Evolutionary conservation across 2,888 invertebrate genomes (phyloP), one percentile per base, ranked within the genome.

Genomic region (Parascotia fuliginaria): DNA sequence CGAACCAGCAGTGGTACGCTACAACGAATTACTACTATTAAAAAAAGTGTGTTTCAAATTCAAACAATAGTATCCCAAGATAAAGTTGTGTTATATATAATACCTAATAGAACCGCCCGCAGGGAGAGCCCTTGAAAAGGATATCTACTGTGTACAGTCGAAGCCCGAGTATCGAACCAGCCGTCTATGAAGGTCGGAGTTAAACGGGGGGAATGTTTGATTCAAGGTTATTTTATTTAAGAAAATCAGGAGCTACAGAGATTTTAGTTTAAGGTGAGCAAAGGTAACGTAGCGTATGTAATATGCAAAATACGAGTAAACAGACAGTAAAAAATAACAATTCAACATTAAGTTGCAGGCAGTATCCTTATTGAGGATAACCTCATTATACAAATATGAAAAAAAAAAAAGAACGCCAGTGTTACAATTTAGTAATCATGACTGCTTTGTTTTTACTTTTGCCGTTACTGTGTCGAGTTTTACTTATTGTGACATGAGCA

Each of bases 81-180:
- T 69, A 65, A 59, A 67, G 59, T 66, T 58, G 34, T 62, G 62
- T 63, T 55, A 55, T 65, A 22, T 44, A n/a, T 33, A n/a, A n/a
- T n/a, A n/a, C n/a, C n/a, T n/a, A 33, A 9, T 29, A 39, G 12
- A 65, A 62, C 57, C 66, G 66, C 66, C 70, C 67, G 70, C 56
- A 74, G 73, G 78, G 76, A 77, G 68, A 65, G 83, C 68, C 87
- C 86, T 87, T 87, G 82, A 55, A 74, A 77, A 81, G 77, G 75
- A 82, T 79, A 80, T 76, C 74, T 63, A 63, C 70, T 55, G 51
- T 53, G 63, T 73, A 76, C 73, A 75, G 72, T 64, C 65, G 64
- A 72, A 73, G 46, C 46, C 75, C 67, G 72, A 67, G 67, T 85
- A 87, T 85, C 81, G 86, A 87, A 85, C 85, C 82, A 79, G 60